Conservation (phyloP, 2,113 vertebrate genomes). For the Catagonus wagneri region DNA sequence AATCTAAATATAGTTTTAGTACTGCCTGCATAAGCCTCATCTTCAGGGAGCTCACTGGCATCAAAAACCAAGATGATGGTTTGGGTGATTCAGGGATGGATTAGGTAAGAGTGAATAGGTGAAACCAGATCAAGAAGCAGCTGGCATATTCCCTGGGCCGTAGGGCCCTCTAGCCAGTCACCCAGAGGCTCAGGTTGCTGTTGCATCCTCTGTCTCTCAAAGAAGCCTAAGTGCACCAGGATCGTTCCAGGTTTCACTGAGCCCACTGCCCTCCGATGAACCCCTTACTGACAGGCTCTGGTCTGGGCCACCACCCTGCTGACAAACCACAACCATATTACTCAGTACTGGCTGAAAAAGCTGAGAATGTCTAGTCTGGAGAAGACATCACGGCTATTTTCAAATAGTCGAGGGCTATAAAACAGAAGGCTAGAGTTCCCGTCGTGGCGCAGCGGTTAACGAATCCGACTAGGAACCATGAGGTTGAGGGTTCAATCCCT, state of each 20-base stretch:
- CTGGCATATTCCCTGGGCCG: neutral
- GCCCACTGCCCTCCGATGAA: neutral
- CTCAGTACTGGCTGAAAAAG: neutral
- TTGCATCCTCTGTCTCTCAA: neutral
- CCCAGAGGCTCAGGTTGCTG: neutral
- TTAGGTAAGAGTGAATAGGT: neutral
- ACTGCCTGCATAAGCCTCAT: neutral
- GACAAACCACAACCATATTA: neutral
- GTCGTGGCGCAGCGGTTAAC: too few relatives aligned
- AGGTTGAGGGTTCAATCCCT: too few relatives aligned
- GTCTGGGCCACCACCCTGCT: neutral
- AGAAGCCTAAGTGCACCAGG: neutral
- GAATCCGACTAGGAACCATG: too few relatives aligned
- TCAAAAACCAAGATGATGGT: neutral
- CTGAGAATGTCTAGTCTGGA: neutral
- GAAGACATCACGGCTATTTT: neutral
- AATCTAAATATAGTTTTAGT: neutral
- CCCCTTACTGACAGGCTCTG: neutral
- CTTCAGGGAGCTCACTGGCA: neutral
- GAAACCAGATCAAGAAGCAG: neutral
- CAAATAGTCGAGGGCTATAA: slow-evolving; percentile 4
- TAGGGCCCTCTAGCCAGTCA: neutral
- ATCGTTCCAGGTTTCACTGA: neutral
- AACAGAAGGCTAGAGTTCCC: slow-evolving; percentile 24
- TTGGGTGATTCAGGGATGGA: neutral